Conservation (phyloP, 2,113 vertebrate species). For the Silurus glanis region DNA sequence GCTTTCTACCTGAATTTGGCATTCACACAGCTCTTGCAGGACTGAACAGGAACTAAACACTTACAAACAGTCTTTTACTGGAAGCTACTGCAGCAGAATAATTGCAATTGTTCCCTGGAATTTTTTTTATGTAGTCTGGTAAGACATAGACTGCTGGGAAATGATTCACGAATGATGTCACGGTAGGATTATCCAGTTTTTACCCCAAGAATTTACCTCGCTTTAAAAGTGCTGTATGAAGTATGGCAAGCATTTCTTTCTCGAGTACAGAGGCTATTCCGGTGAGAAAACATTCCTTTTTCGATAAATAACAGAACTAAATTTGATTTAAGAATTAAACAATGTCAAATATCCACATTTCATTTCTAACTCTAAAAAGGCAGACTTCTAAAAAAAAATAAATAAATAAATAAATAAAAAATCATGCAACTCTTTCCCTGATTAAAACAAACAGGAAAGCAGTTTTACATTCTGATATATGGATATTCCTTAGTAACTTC, state of each 20-base stretch:
- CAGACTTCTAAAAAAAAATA: not conserved
- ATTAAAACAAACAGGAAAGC: not conserved
- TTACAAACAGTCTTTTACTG: constrained; percentile 4
- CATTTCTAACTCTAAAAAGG: not conserved
- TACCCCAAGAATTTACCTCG: not conserved
- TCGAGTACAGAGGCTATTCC: not conserved
- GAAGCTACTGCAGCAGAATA: not conserved
- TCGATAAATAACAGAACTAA: not conserved
- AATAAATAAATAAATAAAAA: no score
- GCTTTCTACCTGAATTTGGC: not conserved
- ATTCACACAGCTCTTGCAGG: not conserved
- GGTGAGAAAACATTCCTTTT: not conserved
- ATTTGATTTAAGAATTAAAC: not conserved
- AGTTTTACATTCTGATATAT: not conserved
- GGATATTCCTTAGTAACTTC: not conserved
- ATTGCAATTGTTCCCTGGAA: not conserved
- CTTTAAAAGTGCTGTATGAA: not conserved
- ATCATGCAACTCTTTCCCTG: not conserved
- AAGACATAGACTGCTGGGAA: not conserved
- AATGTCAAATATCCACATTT: not conserved
- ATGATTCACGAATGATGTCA: not conserved
- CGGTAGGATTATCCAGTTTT: not conserved
- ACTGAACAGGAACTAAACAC: not conserved
- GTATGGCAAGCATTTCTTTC: not conserved
- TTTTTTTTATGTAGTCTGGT: not conserved